Evolutionary conservation across 2,113 vertebrate species (phyloP).

Genomic region (Bufo gargarizans): DNA sequence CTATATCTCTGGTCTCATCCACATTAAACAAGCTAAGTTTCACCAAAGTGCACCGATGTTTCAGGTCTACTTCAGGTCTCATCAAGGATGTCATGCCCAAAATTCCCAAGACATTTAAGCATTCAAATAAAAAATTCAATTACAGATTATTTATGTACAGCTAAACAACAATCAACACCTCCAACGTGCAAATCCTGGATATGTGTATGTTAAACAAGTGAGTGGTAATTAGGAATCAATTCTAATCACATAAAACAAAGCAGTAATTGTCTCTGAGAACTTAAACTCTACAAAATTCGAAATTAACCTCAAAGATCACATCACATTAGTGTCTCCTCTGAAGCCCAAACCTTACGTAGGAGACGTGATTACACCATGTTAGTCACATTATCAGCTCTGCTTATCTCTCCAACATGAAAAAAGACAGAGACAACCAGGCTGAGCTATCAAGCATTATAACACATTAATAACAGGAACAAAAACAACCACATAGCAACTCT

Average conservation of each 20-base stretch:
- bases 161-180: background rate
- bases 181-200: background rate
- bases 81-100: no score
- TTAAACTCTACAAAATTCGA: constrained; percentile 7
- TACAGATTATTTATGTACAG: background rate
- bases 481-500: background rate
- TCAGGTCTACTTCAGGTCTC: no score
- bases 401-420: background rate
- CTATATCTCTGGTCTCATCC: no score
- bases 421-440: background rate
- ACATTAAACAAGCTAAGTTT: background rate
- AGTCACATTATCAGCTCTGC: background rate
- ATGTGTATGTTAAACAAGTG: background rate
- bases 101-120: no score
- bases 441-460: background rate
- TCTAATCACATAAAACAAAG: constrained; percentile 24
- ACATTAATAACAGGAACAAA: background rate
- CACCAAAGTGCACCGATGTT: background rate
- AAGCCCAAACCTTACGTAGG: background rate
- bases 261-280: background rate
- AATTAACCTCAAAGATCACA: constrained; percentile 23
- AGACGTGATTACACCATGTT: background rate
- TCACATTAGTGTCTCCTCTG: background rate
- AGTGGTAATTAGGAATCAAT: constrained; percentile 16
- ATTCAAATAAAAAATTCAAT: background rate